Evolutionary conservation across 2,797 vertebrate species (phyloP), one percentile per base, ranked within the genome.

Genomic region (Syncerus caffer): DNA sequence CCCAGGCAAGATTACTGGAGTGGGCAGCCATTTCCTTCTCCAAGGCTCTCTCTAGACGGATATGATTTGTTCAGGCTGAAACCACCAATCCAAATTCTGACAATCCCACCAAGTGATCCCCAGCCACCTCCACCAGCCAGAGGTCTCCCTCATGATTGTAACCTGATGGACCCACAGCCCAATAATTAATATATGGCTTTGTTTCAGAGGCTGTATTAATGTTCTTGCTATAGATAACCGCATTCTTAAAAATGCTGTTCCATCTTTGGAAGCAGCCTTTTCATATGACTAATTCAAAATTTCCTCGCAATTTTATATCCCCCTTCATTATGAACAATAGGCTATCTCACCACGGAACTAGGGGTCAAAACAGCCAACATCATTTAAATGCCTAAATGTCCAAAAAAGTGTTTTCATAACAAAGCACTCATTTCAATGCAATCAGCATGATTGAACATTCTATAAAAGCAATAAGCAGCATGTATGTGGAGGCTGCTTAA

Each of bases 311-410:
- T 82, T 83, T 67, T 38, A 85, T 47, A 89, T 14, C 16, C 16
- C 31, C 15, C 34, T 85, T 85, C 25, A 60, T 19, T 83, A 38
- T 34, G 84, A 92, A 91, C 60, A 92, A 76, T 21, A 85, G 62
- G 97, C 82, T 95, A 50, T 57, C 84, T 78, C 80, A 93, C 47
- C 45, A 51, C 62, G 78, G 92, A 97, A 89, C 82, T 4, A 83
- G 51, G 4, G 6, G 14, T 31, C 34, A 96, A 93, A 7, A 89
- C 53, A 95, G 38, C 83, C 96, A 83, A n/a, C n/a, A 96, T 93
- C 78, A n/a, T 71, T 71, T 95, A 97, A 97, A 57, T n/a, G 23
- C 57, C 38, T 53, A 98, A 53, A 96, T 84, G 95, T 96, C 84
- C 79, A 92, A 42, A 4, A 71, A 71, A 93, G 45, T 15, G 47